Evolutionary conservation across 2,113 vertebrate species (phyloP).

Genomic region (Scophthalmus maximus): DNA sequence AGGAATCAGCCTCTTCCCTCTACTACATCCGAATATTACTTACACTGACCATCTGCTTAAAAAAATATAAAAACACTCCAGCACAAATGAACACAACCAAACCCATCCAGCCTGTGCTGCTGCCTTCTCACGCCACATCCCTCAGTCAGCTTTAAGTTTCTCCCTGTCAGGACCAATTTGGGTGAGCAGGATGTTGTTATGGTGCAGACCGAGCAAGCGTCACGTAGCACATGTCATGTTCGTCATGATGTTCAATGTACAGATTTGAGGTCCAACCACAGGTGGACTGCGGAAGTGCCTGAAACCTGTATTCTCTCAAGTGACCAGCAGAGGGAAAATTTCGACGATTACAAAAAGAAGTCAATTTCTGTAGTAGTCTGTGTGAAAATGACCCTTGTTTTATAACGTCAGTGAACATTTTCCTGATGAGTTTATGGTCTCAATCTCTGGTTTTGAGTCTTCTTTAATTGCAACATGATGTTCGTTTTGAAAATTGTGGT

Average conservation of each 20-base stretch:
- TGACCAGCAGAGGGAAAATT: no score
- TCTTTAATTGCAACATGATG: no score
- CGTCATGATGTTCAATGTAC: not conserved
- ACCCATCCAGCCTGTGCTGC: conserved; percentile 23
- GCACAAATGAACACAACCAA: conserved; percentile 39
- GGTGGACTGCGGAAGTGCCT: no score
- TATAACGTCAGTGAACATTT: no score
- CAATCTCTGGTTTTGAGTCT: no score
- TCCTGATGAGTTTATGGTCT: no score
- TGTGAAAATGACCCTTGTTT: no score
- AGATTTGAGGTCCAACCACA: not conserved
- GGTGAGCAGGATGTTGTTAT: not conserved
- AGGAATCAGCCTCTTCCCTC: conserved; percentile 57
- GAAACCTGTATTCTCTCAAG: no score
- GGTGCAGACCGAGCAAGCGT: not conserved
- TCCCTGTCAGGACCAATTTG: not conserved
- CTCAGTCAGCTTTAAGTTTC: conserved; percentile 41
- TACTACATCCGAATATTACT: conserved; percentile 7
- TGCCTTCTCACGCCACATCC: not conserved
- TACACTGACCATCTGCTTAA: conserved; percentile 14
- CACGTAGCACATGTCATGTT: not conserved
- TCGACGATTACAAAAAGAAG: no score
- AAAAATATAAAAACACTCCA: conserved; percentile 49
- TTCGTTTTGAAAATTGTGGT: no score
- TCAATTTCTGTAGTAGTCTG: no score